phyloP scores from a whole-genome alignment of 2,888 invertebrate genomes.

The Eugnorisma glareosa region DNA sequence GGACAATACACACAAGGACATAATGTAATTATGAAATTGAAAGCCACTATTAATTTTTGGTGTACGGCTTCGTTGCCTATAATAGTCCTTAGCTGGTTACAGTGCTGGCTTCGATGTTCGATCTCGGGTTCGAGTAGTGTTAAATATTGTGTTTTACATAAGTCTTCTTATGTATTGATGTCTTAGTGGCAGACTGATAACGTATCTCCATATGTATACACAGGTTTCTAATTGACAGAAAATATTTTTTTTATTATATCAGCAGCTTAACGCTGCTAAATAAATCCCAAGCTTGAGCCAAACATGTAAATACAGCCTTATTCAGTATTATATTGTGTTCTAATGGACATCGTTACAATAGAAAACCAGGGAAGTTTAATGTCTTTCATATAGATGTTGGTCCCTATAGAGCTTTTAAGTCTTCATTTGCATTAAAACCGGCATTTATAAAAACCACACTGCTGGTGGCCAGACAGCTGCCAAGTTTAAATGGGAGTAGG shows the following conservation, averaged over 20 bases:
- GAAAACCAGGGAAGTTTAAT: neutral
- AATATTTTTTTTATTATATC: neutral
- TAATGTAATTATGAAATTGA: neutral
- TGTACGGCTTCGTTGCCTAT: neutral
- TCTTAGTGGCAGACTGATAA: neutral
- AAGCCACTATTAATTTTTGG: neutral
- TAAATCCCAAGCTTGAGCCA: neutral
- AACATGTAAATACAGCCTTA: neutral
- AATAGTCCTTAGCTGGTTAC: neutral
- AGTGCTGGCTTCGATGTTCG: neutral
- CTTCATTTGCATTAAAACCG: neutral
- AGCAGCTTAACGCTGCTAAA: no score
- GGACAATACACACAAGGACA: no score
- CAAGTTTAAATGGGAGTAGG: constrained; percentile 12
- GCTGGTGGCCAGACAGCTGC: constrained; percentile 11
- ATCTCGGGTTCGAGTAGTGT: neutral
- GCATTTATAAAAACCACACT: neutral
- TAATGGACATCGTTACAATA: neutral
- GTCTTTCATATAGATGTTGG: neutral
- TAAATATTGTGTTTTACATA: neutral
- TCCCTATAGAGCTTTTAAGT: neutral
- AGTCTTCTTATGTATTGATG: no score
- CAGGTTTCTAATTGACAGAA: neutral
- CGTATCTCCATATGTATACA: neutral
- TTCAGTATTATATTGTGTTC: neutral